Evolutionary conservation across 2,797 vertebrate species (phyloP), one percentile per base, ranked within the genome.

Genomic region (Spatula versicolor): DNA sequence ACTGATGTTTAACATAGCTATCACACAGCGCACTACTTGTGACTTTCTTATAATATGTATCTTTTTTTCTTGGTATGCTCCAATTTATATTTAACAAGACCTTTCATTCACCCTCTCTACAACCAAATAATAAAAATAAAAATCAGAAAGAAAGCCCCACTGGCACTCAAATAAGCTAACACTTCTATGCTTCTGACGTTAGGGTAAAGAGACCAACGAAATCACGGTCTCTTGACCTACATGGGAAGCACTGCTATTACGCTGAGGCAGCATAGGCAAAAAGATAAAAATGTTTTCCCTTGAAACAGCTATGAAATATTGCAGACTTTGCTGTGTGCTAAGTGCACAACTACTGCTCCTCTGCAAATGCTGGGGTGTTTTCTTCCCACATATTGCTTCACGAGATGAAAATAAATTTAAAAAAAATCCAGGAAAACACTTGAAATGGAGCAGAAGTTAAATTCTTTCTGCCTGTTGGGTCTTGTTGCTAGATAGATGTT

Each of bases 221-320:
- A 67, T 66, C 77, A 39, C 0, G 37, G 68, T 92, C 88, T 93
- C 93, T 76, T 96, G 92, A 97, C 95, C 93, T 97, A 68, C 68
- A 82, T 93, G 78, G 93, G 68, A 93, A 97, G 73, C 39, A 60
- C 33, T 80, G 76, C 93, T 79, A 87, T 88, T 91, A 90, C 0
- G 37, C 83, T 88, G 91, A 91, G 91, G 77, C 64, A 97, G 95
- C 82, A 88, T 2, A 91, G 75, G 89, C 84, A 74, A 71, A 90
- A 50, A 86, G 85, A 87, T 31, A 56, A 82, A 93, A 92, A 94
- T 58, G 39, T 63, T 80, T 90, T 90, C 52, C 78, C 67, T 50
- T 54, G 54, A 86, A 95, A 87, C 37, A 96, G 88, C 69, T 85
- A 83, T 64, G 91, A 87, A 96, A 96, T 96, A 89, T 94, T 68